Conservation (phyloP, 1,140 invertebrate genomes). For the Drosophila mayri region DNA sequence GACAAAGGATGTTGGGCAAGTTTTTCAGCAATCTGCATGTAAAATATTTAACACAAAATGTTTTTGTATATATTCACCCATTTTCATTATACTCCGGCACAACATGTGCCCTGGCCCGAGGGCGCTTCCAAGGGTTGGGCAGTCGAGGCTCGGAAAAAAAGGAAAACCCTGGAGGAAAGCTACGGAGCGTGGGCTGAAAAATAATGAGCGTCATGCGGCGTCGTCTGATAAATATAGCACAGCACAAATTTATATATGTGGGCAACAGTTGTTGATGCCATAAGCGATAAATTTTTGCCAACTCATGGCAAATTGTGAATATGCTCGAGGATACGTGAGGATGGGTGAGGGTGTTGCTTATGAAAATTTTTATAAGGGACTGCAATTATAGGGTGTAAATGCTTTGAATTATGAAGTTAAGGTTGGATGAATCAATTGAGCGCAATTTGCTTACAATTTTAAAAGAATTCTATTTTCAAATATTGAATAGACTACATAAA, state of each 20-base stretch:
- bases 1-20: constrained; percentile 65
- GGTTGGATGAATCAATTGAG: neutral
- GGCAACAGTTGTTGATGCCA: constrained; percentile 59
- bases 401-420: neutral
- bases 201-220: constrained; percentile 63
- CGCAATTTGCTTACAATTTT: neutral
- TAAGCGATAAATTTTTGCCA: constrained; percentile 57
- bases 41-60: constrained; percentile 74
- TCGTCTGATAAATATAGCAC: constrained; percentile 56
- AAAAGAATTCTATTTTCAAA: too few relatives aligned
- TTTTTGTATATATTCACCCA: constrained; percentile 47
- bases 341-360: constrained; percentile 1
- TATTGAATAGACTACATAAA: too few relatives aligned
- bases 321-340: constrained; percentile 18
- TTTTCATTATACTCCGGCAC: constrained; percentile 59
- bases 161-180: constrained; percentile 10
- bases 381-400: constrained; percentile 18
- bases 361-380: constrained; percentile 18
- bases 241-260: constrained; percentile 47
- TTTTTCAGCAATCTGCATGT: constrained; percentile 51
- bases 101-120: constrained; percentile 30
- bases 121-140: constrained; percentile 22
- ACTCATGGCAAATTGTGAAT: constrained; percentile 47
- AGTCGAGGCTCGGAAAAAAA: constrained; percentile 3
- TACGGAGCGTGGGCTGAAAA: constrained; percentile 43